Percentiles rank a stretch among this genome's conserved stretches.
phyloP scores from a whole-genome alignment of 2,113 vertebrate species.

The Dipodomys merriami region DNA sequence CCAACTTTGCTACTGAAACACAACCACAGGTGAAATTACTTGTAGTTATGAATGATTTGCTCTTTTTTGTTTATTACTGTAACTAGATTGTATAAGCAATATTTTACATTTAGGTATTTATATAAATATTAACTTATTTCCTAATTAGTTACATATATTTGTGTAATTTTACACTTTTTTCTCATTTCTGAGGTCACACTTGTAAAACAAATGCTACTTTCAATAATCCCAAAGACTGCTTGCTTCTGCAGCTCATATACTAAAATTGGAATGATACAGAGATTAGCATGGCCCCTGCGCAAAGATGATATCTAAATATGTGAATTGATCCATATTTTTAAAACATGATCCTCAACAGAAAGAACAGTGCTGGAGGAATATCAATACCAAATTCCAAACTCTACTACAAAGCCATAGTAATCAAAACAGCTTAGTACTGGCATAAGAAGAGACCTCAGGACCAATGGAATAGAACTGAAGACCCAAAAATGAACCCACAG shows the following conservation, averaged over 20 bases:
- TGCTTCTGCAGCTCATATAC: not conserved
- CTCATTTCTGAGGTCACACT: constrained; percentile 31
- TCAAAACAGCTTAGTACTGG: too few species aligned
- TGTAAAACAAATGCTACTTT: constrained; percentile 1
- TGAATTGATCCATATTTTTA: too few species aligned
- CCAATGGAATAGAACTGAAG: too few species aligned
- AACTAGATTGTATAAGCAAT: not conserved
- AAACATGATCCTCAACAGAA: too few species aligned
- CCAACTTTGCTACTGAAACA: not conserved
- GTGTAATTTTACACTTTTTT: not conserved
- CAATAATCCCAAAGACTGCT: not conserved
- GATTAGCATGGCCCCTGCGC: too few species aligned
- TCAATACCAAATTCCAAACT: too few species aligned
- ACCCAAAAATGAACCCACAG: too few species aligned
- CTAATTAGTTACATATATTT: not conserved
- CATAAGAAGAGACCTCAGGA: too few species aligned
- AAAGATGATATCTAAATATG: too few species aligned
- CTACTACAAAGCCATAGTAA: too few species aligned
- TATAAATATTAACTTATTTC: not conserved
- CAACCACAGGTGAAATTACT: not conserved
- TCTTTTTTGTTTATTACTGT: not conserved
- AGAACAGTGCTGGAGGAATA: too few species aligned
- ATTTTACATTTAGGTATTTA: constrained; percentile 20
- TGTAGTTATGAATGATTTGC: not conserved
- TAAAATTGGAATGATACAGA: too few species aligned